A percentile compares a stretch with the other conserved stretches of the same genome.
These are phyloP conservation scores for Dufourea novaeangliae DNA, from an alignment of 1,140 invertebrate genomes.

Conservation along the genomic window DNA sequence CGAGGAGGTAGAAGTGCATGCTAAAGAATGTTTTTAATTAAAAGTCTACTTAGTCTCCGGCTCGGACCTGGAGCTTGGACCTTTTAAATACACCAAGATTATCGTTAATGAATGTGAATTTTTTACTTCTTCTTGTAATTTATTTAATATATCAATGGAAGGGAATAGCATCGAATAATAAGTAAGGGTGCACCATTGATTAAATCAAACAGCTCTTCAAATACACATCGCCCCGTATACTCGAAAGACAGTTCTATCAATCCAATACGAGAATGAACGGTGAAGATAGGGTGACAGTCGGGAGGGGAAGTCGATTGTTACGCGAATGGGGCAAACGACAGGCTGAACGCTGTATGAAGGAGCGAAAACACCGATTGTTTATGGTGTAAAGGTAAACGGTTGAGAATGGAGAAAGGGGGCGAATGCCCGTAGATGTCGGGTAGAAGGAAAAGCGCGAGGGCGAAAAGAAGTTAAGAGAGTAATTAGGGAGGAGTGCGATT, in stretches of 20 bases:
- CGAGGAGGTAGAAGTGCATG: too few species aligned
- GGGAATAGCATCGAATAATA: not conserved
- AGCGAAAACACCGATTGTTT: conserved; percentile 26
- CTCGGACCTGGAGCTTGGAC: too few species aligned
- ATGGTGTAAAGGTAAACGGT: conserved; percentile 41
- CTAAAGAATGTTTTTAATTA: too few species aligned
- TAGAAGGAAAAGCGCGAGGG: conserved; percentile 33
- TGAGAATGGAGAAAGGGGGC: not conserved
- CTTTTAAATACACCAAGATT: too few species aligned
- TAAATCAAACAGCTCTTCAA: not conserved
- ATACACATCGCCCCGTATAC: not conserved
- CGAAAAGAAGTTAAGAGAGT: conserved; percentile 38
- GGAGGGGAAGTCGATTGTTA: not conserved
- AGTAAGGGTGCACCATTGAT: not conserved
- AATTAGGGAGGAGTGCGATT: conserved; percentile 47
- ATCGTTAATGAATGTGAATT: too few species aligned
- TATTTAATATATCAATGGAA: too few species aligned
- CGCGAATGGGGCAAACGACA: not conserved
- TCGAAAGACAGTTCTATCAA: not conserved
- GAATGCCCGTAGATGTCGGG: conserved; percentile 16
- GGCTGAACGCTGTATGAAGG: not conserved
- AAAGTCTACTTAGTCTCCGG: too few species aligned
- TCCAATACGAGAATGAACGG: not conserved
- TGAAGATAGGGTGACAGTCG: not conserved
- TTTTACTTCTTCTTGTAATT: too few species aligned